A percentile compares a stretch with the other conserved stretches of the same genome.
Conservation (phyloP, 2,797 vertebrate genomes). For the Cryptoprocta ferox region DNA sequence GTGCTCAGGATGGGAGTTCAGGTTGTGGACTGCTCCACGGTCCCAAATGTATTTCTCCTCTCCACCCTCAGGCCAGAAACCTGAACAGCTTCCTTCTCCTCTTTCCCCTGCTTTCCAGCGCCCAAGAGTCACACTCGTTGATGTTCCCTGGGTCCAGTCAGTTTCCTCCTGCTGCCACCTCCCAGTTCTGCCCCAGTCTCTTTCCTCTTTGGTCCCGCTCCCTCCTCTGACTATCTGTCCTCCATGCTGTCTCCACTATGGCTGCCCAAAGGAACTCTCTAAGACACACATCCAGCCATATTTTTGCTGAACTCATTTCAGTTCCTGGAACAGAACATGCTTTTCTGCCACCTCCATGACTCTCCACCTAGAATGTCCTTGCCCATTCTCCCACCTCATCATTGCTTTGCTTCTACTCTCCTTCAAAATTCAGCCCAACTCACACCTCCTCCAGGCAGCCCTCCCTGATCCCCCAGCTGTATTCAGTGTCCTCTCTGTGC, state of each 20-base stretch:
- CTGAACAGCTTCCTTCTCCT: background rate
- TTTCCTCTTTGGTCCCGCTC: background rate
- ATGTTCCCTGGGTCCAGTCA: background rate
- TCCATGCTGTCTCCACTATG: rapidly evolving
- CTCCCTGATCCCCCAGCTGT: background rate
- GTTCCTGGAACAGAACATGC: no score
- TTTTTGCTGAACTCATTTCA: background rate
- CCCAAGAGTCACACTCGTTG: no score
- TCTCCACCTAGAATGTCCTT: background rate
- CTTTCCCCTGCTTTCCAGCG: background rate
- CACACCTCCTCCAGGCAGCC: background rate
- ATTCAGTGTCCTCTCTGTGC: background rate
- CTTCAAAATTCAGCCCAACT: background rate
- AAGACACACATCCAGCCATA: rapidly evolving
- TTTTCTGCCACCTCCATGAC: background rate
- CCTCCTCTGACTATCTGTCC: background rate
- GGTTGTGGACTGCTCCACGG: background rate
- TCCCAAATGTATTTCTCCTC: background rate
- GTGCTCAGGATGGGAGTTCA: rapidly evolving
- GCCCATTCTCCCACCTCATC: background rate
- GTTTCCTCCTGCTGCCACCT: background rate
- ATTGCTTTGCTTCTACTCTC: background rate
- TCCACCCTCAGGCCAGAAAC: background rate
- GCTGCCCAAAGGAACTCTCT: rapidly evolving
- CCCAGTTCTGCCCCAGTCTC: background rate